Conservation (phyloP, 35 echinoderm and acorn worm species). For the Heliocidaris erythrogramma region DNA sequence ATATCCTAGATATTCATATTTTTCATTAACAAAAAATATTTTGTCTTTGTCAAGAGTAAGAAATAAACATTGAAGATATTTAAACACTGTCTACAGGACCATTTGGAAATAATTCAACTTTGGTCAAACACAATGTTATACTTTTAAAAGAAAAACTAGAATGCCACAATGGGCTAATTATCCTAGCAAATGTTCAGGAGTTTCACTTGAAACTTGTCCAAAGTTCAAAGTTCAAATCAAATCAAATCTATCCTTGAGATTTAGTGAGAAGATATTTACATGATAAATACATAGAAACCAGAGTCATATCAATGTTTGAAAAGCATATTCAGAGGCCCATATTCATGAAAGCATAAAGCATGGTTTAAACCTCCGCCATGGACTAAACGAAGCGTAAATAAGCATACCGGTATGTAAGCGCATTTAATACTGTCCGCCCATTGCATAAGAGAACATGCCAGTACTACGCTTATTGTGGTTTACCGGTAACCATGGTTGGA, state of each 20-base stretch:
- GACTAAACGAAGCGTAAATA: no score
- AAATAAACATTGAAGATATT: no score
- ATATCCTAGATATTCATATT: background rate
- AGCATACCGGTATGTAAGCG: no score
- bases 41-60: no score
- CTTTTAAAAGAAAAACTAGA: background rate
- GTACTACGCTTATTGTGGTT: no score
- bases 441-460: no score
- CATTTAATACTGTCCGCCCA: no score
- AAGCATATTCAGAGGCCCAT: background rate
- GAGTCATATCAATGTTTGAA: background rate
- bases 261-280: background rate
- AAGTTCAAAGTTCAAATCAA: no score
- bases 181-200: background rate
- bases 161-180: background rate
- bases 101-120: background rate
- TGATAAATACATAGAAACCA: background rate
- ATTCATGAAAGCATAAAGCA: no score
- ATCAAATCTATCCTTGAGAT: background rate
- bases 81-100: no score
- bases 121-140: background rate
- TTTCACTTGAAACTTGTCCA: background rate
- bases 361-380: no score
- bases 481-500: no score
- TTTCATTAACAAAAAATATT: background rate